Evolutionary conservation across 1,140 invertebrate species (phyloP), one percentile per base, ranked within the genome.

Genomic region (Wasmannia auropunctata): DNA sequence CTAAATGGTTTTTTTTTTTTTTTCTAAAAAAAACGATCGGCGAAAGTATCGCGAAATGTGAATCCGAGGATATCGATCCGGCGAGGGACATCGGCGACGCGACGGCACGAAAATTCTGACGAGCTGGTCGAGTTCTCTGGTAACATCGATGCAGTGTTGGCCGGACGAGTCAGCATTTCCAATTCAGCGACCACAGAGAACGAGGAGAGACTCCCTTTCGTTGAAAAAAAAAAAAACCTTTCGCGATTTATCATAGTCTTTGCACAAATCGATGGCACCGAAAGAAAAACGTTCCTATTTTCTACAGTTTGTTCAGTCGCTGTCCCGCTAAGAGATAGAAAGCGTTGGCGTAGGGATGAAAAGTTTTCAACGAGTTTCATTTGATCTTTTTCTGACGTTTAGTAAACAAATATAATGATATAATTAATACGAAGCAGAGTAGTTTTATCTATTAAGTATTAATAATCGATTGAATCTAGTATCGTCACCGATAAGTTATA

Each of bases 131-230:
- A 62, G 34, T 77, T 56, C 22, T 43, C 34, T 63, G 74, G 84
- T 86, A 80, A 86, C 67, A 80, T 87, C 84, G 84, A 80, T 86
- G 83, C 86, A 56, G 46, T 85, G 51, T 25, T 72, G 46, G 28
- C 10, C n/a, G 28, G 58, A 43, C 58, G 58, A 72, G 75, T 76
- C 70, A 76, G 51, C 72, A 72, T 89, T 83, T 90, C 80, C 65
- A 86, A 90, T 75, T 81, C 75, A 63, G 11, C 83, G 88, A 43
- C 19, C 34, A 43, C 43, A 43, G 31, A 34, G 14, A 81, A 25
- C 34, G 37, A 54, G 28, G 31, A n/a, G 31, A n/a, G 31, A 54
- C 14, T 80, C 11, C 2, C 6, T 56, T 40, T 51, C 62, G 46
- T 16, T 54, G 34, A 69, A 16, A 80, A 22, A 43, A 8, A 22